Conservation (phyloP, 2,113 vertebrate genomes). For the Calidris pygmaea region DNA sequence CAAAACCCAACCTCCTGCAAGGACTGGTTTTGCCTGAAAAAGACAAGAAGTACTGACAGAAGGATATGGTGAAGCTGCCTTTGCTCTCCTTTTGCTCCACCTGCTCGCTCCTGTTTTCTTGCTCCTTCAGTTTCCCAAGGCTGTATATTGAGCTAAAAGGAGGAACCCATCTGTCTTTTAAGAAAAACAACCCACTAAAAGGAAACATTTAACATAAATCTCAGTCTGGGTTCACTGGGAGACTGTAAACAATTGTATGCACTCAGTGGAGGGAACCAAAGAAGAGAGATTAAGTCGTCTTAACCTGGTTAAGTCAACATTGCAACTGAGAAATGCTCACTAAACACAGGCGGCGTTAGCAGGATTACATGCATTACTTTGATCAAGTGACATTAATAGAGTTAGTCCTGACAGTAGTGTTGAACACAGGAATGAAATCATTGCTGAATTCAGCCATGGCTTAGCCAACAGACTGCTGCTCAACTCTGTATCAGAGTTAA, state of each 20-base stretch:
- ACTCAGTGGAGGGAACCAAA: not conserved
- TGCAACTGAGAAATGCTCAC: conserved; percentile 25
- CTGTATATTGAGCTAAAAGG: not conserved
- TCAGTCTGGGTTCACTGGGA: not conserved
- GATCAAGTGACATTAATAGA: conserved; percentile 32
- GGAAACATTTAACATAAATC: not conserved
- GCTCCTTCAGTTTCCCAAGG: not conserved
- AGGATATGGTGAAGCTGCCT: not conserved
- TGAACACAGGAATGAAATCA: not conserved
- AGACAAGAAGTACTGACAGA: not conserved
- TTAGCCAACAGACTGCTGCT: not conserved
- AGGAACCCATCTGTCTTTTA: not conserved
- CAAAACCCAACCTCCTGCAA: not conserved
- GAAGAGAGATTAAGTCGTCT: not conserved
- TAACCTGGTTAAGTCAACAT: conserved; percentile 57
- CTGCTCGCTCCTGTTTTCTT: not conserved
- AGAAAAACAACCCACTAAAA: not conserved
- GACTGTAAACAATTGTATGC: not conserved
- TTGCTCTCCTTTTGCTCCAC: not conserved
- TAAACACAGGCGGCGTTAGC: not conserved
- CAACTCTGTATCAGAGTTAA: not conserved
- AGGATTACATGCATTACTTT: conserved; percentile 15
- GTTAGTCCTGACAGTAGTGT: not conserved
- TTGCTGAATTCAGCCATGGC: not conserved
- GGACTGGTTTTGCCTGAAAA: not conserved